Conservation (phyloP, 2,888 invertebrate genomes). For the Caenorhabditis drosophilae region DNA sequence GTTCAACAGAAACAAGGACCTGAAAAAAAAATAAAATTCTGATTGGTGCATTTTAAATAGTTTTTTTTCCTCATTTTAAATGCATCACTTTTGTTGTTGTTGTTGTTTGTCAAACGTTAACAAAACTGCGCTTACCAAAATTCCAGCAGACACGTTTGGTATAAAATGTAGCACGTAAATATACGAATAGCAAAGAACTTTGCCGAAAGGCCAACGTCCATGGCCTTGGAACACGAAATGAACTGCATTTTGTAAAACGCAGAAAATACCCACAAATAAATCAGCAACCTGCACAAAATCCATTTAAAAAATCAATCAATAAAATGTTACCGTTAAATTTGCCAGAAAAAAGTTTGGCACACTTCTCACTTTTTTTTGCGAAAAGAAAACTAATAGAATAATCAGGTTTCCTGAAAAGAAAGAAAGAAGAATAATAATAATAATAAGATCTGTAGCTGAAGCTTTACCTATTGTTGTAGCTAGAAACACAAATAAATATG, state of each 20-base stretch:
- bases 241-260: slow-evolving; percentile 86
- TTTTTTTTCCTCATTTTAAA: not conserved
- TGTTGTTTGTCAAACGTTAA: not conserved
- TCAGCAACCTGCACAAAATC: slow-evolving; percentile 77
- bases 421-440: not conserved
- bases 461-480: slow-evolving; percentile 60
- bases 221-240: slow-evolving; percentile 62
- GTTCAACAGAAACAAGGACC: slow-evolving; percentile 64
- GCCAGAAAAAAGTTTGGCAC: slow-evolving; percentile 91
- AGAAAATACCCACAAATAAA: slow-evolving; percentile 87
- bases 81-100: not conserved
- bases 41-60: too few species aligned
- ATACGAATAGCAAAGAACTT: slow-evolving; percentile 87
- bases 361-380: slow-evolving; percentile 82
- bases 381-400: slow-evolving; percentile 83
- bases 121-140: slow-evolving; percentile 77
- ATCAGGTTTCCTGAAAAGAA: slow-evolving; percentile 81
- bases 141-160: slow-evolving; percentile 85
- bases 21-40: slow-evolving; percentile 37
- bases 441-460: too few species aligned
- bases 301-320: not conserved
- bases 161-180: slow-evolving; percentile 87
- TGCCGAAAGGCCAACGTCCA: slow-evolving; percentile 70
- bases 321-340: slow-evolving; percentile 76
- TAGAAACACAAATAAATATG: slow-evolving; percentile 61